These are phyloP conservation scores for Thunnus thynnus DNA, from an alignment of 2,113 vertebrate species.

Conservation along the genomic window DNA sequence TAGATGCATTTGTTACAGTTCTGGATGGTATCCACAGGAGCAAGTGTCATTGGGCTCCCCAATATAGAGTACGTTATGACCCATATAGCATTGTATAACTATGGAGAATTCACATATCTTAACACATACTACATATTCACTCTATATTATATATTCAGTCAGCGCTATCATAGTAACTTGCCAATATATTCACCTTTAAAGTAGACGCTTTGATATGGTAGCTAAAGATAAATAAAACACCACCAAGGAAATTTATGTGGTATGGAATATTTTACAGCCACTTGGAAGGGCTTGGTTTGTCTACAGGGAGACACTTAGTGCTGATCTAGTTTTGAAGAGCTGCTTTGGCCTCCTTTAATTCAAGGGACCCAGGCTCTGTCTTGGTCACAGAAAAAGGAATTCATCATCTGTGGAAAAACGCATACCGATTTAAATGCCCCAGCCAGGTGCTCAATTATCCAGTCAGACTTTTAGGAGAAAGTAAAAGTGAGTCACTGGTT, in stretches of 20 bases:
- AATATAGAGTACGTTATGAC: neutral
- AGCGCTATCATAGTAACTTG: neutral
- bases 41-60: neutral
- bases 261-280: slow-evolving; percentile 23
- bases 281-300: slow-evolving; percentile 38
- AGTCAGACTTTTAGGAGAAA: slow-evolving; percentile 50
- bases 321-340: slow-evolving; percentile 77
- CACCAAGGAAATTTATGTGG: neutral
- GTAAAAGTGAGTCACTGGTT: slow-evolving; percentile 49
- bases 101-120: neutral
- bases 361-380: slow-evolving; percentile 65
- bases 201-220: neutral
- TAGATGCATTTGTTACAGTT: neutral
- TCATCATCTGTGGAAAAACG: slow-evolving; percentile 73
- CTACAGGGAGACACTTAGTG: slow-evolving; percentile 74
- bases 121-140: neutral
- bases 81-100: neutral
- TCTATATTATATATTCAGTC: neutral
- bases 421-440: slow-evolving; percentile 67
- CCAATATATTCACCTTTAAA: neutral
- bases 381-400: slow-evolving; percentile 69
- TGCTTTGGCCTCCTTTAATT: slow-evolving; percentile 80
- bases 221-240: slow-evolving; percentile 9
- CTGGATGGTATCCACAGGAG: neutral
- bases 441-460: slow-evolving; percentile 65